Evolutionary conservation across 2,797 vertebrate genomes (phyloP).

Genomic region (Enteromius radiatus): DNA sequence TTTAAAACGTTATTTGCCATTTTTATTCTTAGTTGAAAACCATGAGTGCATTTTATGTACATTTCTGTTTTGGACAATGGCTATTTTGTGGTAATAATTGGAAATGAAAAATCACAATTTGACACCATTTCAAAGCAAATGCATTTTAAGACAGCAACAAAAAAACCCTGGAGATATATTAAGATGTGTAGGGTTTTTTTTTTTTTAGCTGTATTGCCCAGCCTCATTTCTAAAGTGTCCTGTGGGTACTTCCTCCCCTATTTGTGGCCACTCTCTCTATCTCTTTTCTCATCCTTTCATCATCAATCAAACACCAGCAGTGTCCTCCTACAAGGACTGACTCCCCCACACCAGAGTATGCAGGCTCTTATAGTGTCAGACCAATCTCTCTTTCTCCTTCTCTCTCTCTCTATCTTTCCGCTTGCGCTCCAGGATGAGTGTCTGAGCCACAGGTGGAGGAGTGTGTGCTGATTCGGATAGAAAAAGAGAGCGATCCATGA

Average conservation of each 20-base stretch:
- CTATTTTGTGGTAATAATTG: not conserved
- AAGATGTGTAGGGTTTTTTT: not conserved
- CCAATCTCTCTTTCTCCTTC: not conserved
- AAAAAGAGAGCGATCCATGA: slow-evolving; percentile 11
- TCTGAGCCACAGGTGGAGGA: slow-evolving; percentile 34
- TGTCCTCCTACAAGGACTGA: slow-evolving; percentile 19
- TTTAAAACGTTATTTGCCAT: not conserved
- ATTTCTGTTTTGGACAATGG: not conserved
- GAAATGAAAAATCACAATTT: not conserved
- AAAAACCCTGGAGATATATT: not conserved
- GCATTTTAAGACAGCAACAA: not conserved
- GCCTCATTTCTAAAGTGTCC: not conserved
- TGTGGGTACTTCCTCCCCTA: slow-evolving; percentile 3
- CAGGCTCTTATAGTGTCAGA: slow-evolving; percentile 19
- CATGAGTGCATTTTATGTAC: not conserved
- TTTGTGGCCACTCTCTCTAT: not conserved
- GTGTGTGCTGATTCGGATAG: slow-evolving; percentile 66
- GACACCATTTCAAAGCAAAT: not conserved
- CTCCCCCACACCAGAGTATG: slow-evolving; percentile 20
- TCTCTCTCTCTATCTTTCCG: slow-evolving; percentile 41
- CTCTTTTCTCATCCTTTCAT: slow-evolving; percentile 15
- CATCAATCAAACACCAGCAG: slow-evolving; percentile 40
- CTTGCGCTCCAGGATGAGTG: slow-evolving; percentile 26
- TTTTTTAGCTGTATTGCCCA: not conserved
- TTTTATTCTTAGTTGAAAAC: not conserved